Evolutionary conservation across 2,797 vertebrate genomes (phyloP), one percentile per base, ranked within the genome.

Genomic region (Diceros bicornis): DNA sequence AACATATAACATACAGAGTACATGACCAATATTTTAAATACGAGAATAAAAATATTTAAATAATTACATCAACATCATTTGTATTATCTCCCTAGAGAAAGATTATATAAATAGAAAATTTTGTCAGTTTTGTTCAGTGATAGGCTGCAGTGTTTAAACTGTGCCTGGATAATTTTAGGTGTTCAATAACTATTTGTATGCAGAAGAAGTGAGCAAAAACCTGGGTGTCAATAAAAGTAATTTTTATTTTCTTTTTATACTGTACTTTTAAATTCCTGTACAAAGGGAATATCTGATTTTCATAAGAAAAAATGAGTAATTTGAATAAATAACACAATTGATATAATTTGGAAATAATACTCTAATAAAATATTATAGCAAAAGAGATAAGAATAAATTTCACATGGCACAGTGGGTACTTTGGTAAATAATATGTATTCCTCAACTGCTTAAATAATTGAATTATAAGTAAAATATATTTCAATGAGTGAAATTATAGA

Each of bases 1-100:
- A n/a, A 59, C 2, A 34, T 55, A 69, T 1, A 57, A 37, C 6
- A 66, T 14, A 50, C 21, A 37, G 57, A 77, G 16, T 52, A 77
- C 16, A 32, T 83, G 18, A 81, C 41, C 18, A 64, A 7, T 91
- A 6, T 86, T 93, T 96, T 71, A 69, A 83, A 83, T 92, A 66
- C 66, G 11, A 21, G 18, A 94, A 91, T 59, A 41, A 77, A 89
- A 88, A 69, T 83, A 44, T 64, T 94, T 14, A 62, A 55, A 55
- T 90, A 86, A 52, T 96, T 75, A 68, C 25, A 57, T 47, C 23
- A 55, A 23, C 4, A 23, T 61, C 29, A 66, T 66, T 89, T 77
- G 64, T 25, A 71, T 89, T 32, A 50, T 95, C n/a, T 55, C 2
- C 1, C 7, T 44, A 84, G 23, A 50, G 50, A 74, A 93, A 62